Base-by-base conservation (phyloP, 1,140 invertebrate genomes). In the Orussus abietinus region DNA sequence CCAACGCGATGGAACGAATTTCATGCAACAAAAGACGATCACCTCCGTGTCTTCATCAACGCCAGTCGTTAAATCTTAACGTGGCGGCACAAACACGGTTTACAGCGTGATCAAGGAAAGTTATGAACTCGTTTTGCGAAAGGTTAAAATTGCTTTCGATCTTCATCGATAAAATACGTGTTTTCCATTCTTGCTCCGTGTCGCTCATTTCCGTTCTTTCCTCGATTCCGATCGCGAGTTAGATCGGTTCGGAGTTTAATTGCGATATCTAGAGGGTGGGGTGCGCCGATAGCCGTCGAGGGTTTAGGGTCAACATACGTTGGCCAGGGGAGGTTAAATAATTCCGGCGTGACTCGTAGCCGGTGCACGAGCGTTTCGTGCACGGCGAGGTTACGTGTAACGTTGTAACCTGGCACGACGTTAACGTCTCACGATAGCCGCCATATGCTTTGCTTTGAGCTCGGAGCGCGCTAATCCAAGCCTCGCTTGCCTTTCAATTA, bases 161-260 rank as follows among this genome's bases (percentile, higher is more conserved):
- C n/a, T n/a, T n/a, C n/a, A n/a, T n/a, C n/a, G n/a, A n/a, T n/a
- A n/a, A n/a, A n/a, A n/a, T n/a, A n/a, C n/a, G n/a, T n/a, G n/a
- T n/a, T n/a, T n/a, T n/a, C n/a, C n/a, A n/a, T n/a, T n/a, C n/a
- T n/a, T n/a, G n/a, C n/a, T n/a, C n/a, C n/a, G n/a, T n/a, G n/a
- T n/a, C n/a, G n/a, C n/a, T n/a, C n/a, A n/a, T n/a, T n/a, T n/a
- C 3, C 19, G 17, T 38, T 41, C 46, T 44, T 43, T 49, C 48
- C 21, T 33, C 42, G 53, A 53, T 52, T 22, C 34, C 14, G 49
- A 55, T 55, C 42, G 38, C 35, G 17, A n/a, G 36, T 9, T 52
- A 42, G 47, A 52, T 60, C 53, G 33, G 30, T 35, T 38, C 48
- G 40, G 12, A 46, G 49, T 51, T 62, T 62, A 59, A 64, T 54